Evolutionary conservation across 2,113 vertebrate genomes (phyloP).

Genomic region (Entomyzon cyanotis): DNA sequence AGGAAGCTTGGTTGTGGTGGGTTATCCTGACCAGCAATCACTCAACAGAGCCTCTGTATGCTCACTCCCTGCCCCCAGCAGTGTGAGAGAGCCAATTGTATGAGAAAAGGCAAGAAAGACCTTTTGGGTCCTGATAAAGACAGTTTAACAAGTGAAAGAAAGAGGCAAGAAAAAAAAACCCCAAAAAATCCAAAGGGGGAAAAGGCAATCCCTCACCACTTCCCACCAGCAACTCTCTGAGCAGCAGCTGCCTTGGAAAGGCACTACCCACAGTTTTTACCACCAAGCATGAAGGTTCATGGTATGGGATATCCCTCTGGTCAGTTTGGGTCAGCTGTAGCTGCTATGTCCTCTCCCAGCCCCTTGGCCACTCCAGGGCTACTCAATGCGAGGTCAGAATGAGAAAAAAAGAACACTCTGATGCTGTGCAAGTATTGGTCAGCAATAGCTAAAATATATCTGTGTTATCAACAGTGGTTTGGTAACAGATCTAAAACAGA

Average conservation of each 20-base stretch:
- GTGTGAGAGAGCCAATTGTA: background rate
- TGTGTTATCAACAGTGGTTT: background rate
- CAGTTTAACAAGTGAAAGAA: background rate
- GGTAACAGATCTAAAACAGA: background rate
- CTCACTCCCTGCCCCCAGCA: background rate
- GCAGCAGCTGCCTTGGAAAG: background rate
- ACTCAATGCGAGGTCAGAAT: fast-evolving
- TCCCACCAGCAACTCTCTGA: background rate
- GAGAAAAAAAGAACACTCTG: background rate
- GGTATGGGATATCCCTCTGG: background rate
- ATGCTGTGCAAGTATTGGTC: background rate
- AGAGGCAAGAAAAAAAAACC: background rate
- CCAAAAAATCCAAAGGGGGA: background rate
- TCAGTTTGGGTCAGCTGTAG: background rate
- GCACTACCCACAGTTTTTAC: background rate
- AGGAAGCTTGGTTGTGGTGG: background rate
- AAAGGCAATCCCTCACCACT: background rate
- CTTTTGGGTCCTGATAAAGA: background rate
- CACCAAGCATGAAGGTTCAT: background rate
- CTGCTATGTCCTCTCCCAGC: background rate
- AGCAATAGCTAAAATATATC: background rate
- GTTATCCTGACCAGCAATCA: background rate
- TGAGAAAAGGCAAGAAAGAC: background rate
- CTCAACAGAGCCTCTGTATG: fast-evolving
- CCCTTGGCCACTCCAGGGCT: background rate